Conservation (phyloP, 2,113 vertebrate genomes). For the Tenrec ecaudatus region DNA sequence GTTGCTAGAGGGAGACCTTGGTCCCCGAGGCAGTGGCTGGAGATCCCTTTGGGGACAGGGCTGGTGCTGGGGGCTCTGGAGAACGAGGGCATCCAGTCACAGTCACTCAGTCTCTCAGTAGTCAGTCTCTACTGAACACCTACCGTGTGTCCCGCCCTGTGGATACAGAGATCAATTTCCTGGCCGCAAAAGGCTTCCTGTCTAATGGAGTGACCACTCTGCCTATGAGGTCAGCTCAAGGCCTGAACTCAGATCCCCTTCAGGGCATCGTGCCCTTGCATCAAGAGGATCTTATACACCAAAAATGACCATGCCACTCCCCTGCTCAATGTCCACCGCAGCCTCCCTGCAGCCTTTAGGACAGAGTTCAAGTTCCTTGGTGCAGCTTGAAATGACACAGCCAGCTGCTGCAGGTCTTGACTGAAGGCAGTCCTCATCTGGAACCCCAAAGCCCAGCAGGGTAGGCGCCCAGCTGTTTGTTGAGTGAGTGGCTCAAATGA, state of each 20-base stretch:
- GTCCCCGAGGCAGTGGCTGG: conserved; percentile 19
- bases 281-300: background rate
- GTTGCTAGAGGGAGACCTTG: conserved; percentile 50
- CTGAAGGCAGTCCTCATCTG: background rate
- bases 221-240: background rate
- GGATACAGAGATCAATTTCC: background rate
- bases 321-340: background rate
- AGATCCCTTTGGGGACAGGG: conserved; percentile 61
- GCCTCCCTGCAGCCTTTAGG: background rate
- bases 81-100: background rate
- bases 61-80: background rate
- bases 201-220: background rate
- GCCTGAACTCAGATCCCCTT: background rate
- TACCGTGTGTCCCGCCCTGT: background rate
- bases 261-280: background rate
- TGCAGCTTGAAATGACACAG: background rate
- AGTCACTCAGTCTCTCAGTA: background rate
- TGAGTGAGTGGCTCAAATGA: background rate
- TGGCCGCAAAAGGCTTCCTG: background rate
- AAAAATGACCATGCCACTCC: background rate
- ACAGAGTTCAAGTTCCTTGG: background rate
- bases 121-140: background rate
- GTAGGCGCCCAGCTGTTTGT: conserved; percentile 11
- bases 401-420: background rate
- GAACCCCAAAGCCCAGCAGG: background rate